These are phyloP conservation scores for Sabatieria punctata DNA, from an alignment of 2,888 invertebrate genomes.

Conservation along the genomic window DNA sequence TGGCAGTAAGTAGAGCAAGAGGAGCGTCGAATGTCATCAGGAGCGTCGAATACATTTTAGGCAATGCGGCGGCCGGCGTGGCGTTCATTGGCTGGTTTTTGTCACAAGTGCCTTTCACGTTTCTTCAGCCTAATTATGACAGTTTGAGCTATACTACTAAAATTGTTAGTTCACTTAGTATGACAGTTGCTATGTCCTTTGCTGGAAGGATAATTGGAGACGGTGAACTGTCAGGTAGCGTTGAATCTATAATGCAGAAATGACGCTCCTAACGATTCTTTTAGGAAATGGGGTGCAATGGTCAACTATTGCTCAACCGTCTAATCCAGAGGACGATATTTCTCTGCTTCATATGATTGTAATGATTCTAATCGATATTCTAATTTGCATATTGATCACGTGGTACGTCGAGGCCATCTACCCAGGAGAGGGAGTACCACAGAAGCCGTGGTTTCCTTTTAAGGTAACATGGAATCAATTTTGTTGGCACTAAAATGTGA, in stretches of 20 bases:
- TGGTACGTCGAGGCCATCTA: conserved; percentile 65
- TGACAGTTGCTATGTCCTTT: conserved; percentile 62
- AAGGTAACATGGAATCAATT: conserved; percentile 36
- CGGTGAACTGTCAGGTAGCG: conserved; percentile 48
- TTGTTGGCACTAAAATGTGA: conserved; percentile 10
- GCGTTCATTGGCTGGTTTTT: conserved; percentile 60
- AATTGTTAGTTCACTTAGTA: conserved; percentile 47
- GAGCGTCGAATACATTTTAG: too few relatives aligned
- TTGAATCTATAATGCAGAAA: too few relatives aligned
- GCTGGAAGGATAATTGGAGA: conserved; percentile 55
- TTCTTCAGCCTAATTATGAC: conserved; percentile 50
- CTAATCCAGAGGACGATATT: conserved; percentile 7
- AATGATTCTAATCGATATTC: conserved; percentile 13
- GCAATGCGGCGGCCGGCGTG: conserved; percentile 58
- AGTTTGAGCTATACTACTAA: conserved; percentile 43
- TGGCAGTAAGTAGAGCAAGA: conserved; percentile 15
- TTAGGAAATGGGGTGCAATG: too few relatives aligned
- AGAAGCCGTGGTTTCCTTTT: conserved; percentile 59
- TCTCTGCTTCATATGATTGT: conserved; percentile 17
- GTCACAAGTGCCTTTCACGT: conserved; percentile 51
- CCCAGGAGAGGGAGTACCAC: conserved; percentile 66
- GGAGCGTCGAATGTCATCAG: too few relatives aligned
- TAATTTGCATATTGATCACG: conserved; percentile 44
- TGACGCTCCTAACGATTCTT: too few relatives aligned
- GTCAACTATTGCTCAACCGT: too few relatives aligned